These are phyloP conservation scores for Hapalemur alaotrensis DNA, from an alignment of 2,797 vertebrate species.

Conservation along the genomic window DNA sequence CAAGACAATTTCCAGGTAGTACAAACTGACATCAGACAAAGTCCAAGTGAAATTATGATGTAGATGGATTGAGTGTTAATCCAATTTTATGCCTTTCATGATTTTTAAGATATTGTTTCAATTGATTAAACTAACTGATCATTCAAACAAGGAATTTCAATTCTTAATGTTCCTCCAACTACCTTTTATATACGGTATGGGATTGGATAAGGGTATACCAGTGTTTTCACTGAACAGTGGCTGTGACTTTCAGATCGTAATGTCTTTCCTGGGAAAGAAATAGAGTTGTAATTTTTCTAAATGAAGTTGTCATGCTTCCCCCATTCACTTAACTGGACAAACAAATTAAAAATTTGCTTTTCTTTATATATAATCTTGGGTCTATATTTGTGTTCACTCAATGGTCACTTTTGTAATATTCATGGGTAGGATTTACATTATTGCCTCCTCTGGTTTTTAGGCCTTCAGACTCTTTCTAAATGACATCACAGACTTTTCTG, in stretches of 20 bases:
- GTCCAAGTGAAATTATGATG: neutral
- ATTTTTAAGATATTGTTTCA: neutral
- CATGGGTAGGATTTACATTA: neutral
- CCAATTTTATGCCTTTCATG: neutral
- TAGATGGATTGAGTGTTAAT: neutral
- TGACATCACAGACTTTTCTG: neutral
- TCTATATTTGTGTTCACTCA: neutral
- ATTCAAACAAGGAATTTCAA: neutral
- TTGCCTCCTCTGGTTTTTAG: neutral
- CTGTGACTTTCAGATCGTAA: neutral
- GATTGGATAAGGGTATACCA: neutral
- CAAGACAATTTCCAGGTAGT: neutral
- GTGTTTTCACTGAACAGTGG: neutral
- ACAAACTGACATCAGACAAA: neutral
- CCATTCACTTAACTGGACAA: neutral
- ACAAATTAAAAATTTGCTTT: neutral
- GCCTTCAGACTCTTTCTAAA: neutral
- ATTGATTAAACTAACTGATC: neutral
- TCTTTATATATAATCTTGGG: neutral
- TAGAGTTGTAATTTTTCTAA: neutral
- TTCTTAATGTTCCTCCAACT: neutral
- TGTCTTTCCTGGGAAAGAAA: neutral
- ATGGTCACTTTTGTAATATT: neutral
- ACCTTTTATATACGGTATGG: neutral
- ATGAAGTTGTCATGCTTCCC: neutral